Evolutionary conservation across 1,140 invertebrate genomes (phyloP), one percentile per base, ranked within the genome.

Genomic region (Onthophagus taurus): DNA sequence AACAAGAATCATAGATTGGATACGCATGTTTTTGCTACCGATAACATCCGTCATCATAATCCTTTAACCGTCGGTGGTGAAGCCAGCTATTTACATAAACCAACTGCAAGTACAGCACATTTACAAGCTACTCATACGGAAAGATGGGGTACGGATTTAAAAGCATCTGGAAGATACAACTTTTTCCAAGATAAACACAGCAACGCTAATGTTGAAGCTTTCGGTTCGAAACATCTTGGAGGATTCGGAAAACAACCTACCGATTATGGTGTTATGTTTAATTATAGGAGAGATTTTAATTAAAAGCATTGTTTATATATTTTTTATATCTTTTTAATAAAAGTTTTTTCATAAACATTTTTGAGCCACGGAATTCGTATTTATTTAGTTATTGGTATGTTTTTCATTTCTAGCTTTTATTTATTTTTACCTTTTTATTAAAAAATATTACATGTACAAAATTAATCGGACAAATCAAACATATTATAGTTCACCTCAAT

Each of bases 251-350:
- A 19, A 17, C 12, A 11, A 3, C 11, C 19, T 6, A n/a, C 19
- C 34, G 17, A 36, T 36, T 21, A 36, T 34, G 33, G 34, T 5
- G 19, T 19, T 17, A 19, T 36, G n/a, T n/a, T n/a, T n/a, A n/a
- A n/a, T n/a, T n/a, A n/a, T n/a, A n/a, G n/a, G n/a, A n/a, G n/a
- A n/a, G n/a, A n/a, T n/a, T n/a, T n/a, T n/a, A n/a, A n/a, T n/a
- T n/a, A n/a, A n/a, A n/a, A n/a, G n/a, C n/a, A n/a, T n/a, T n/a
- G n/a, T n/a, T n/a, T n/a, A n/a, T n/a, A n/a, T n/a, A n/a, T n/a
- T n/a, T n/a, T n/a, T n/a, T n/a, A n/a, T n/a, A n/a, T n/a, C n/a
- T n/a, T n/a, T n/a, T n/a, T n/a, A n/a, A n/a, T n/a, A n/a, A n/a
- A n/a, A n/a, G n/a, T n/a, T n/a, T n/a, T n/a, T n/a, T n/a, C n/a